Percentiles rank a stretch among this genome's conserved stretches.
Evolutionary conservation across 2,113 vertebrate species (phyloP).

Genomic region (Lepus europaeus): DNA sequence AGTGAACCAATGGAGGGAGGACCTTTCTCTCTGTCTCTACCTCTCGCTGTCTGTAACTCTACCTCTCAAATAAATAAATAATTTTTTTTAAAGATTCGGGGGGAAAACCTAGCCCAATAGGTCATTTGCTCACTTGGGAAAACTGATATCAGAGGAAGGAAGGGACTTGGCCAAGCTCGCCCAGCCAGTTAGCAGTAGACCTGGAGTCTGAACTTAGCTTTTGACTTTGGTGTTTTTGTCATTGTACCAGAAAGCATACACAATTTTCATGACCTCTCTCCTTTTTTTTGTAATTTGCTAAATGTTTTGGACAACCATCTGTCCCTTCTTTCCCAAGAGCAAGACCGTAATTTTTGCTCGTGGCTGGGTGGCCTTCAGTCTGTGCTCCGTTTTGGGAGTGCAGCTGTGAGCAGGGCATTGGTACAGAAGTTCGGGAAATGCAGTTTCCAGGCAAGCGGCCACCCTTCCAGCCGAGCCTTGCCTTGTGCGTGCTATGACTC

Average conservation of each 20-base stretch:
- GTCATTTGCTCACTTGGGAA: neutral
- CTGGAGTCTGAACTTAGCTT: neutral
- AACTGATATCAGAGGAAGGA: neutral
- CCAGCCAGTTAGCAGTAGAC: neutral
- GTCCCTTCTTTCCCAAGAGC: constrained; percentile 41
- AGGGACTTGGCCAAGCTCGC: neutral
- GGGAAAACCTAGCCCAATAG: neutral
- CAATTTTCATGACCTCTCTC: neutral
- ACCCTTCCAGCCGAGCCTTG: neutral
- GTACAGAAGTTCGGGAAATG: neutral
- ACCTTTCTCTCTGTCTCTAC: no score
- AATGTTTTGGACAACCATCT: constrained; percentile 32
- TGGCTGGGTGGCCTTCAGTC: neutral
- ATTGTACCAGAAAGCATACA: neutral
- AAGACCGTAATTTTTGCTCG: constrained; percentile 7
- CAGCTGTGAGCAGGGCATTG: neutral
- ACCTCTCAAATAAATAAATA: no score
- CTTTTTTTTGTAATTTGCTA: constrained; percentile 6
- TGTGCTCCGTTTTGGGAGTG: neutral
- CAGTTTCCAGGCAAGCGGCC: neutral
- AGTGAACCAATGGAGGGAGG: no score
- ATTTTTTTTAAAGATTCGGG: neutral
- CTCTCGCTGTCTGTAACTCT: no score
- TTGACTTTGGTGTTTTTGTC: neutral
- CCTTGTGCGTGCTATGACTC: neutral